These are phyloP conservation scores for Rhimphoctona megacephalus DNA, from an alignment of 2,888 invertebrate genomes.

Conservation along the genomic window DNA sequence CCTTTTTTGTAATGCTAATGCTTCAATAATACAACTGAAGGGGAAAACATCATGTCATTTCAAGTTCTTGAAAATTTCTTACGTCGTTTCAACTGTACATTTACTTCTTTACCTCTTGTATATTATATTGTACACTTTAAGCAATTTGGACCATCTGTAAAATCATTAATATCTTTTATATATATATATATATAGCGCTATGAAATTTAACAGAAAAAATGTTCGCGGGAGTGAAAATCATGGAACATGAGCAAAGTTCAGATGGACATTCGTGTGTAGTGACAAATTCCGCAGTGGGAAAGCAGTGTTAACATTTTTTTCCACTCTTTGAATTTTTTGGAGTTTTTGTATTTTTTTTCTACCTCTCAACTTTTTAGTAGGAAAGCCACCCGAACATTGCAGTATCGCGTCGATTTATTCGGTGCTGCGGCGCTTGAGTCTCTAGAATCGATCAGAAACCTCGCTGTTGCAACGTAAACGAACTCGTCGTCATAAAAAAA, in stretches of 20 bases:
- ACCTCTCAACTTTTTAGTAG: not conserved
- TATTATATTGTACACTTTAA: not conserved
- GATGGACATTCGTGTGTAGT: not conserved
- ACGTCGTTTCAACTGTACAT: too few species aligned
- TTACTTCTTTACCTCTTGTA: too few species aligned
- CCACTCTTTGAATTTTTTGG: not conserved
- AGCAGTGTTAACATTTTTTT: not conserved
- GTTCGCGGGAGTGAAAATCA: not conserved
- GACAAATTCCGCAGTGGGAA: not conserved
- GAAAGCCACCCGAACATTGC: conserved; percentile 9
- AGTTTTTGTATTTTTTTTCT: not conserved
- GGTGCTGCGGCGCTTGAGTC: not conserved
- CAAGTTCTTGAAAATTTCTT: too few species aligned
- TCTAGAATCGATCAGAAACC: conserved; percentile 6
- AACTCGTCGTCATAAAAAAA: conserved; percentile 46
- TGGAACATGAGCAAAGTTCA: not conserved
- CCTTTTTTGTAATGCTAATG: too few species aligned
- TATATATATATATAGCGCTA: not conserved
- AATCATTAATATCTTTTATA: not conserved
- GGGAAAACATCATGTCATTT: too few species aligned
- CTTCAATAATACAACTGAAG: too few species aligned
- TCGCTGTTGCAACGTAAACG: conserved; percentile 31
- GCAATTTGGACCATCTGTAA: not conserved
- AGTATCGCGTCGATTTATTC: conserved; percentile 14
- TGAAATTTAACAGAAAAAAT: not conserved